Evolutionary conservation across 2,888 invertebrate genomes (phyloP).

Genomic region (Noctua comes): DNA sequence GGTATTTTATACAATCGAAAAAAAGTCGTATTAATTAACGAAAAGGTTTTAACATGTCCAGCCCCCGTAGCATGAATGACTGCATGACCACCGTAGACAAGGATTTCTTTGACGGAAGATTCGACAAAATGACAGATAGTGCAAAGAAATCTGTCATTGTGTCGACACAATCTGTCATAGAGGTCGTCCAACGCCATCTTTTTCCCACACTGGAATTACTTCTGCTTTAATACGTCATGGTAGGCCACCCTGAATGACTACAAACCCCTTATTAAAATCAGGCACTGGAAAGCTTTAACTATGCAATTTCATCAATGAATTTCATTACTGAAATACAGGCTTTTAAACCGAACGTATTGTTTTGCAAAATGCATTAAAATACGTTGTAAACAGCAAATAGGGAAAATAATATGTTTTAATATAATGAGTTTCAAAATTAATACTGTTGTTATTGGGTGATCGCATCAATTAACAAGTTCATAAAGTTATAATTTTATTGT

Average conservation of each 20-base stretch:
- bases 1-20: not conserved
- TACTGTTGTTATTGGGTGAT: not conserved
- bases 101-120: too few species aligned
- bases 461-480: not conserved
- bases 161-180: too few species aligned
- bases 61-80: too few species aligned
- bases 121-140: too few species aligned
- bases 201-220: too few species aligned
- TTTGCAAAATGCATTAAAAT: conserved; percentile 19
- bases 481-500: not conserved
- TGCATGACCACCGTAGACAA: too few species aligned
- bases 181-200: too few species aligned
- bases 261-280: conserved; percentile 8
- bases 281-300: not conserved
- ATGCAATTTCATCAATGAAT: conserved; percentile 13
- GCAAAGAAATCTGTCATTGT: too few species aligned
- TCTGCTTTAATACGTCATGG: too few species aligned
- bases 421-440: not conserved
- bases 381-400: conserved; percentile 9
- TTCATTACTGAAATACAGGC: conserved; percentile 24
- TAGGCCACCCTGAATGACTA: not conserved
- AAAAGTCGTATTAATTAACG: not conserved
- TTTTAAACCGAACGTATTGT: conserved; percentile 24
- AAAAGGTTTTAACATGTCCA: conserved; percentile 4
- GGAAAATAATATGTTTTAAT: conserved; percentile 4